Percentiles rank a stretch among this genome's conserved stretches.
These are phyloP conservation scores for Lacerta bilineata DNA, from an alignment of 2,797 vertebrate genomes.

Conservation along the genomic window DNA sequence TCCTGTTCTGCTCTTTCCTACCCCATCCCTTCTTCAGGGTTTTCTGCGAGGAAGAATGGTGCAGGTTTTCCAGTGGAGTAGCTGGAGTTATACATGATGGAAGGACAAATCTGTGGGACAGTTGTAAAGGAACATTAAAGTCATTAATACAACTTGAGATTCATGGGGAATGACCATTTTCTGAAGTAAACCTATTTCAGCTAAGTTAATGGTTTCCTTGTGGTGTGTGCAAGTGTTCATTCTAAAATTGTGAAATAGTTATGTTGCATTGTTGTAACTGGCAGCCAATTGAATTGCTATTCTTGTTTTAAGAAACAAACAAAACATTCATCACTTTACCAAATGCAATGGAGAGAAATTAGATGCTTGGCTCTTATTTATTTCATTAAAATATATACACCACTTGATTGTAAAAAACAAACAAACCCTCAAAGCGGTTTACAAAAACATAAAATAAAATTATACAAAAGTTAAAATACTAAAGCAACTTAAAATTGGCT, in stretches of 20 bases:
- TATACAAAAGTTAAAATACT: no score
- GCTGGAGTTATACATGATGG: background rate
- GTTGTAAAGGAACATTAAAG: background rate
- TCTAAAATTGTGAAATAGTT: slow-evolving; percentile 9
- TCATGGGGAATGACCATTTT: background rate
- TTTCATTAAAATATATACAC: no score
- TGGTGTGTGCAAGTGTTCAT: background rate
- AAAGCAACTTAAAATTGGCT: no score
- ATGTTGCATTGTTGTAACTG: background rate
- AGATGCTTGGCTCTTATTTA: background rate
- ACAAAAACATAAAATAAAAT: no score
- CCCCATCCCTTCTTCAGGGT: background rate
- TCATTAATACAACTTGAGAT: background rate
- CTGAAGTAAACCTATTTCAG: background rate
- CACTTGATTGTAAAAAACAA: no score
- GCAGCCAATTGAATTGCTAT: slow-evolving; percentile 7
- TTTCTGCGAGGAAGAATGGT: background rate
- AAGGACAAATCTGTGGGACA: background rate
- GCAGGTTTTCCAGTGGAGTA: background rate
- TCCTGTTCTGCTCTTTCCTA: background rate
- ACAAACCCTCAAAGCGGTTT: no score
- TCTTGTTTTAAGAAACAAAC: background rate
- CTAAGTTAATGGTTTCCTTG: background rate
- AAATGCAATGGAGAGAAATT: background rate
- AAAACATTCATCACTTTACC: background rate